Evolutionary conservation across 2,888 invertebrate genomes (phyloP).

Genomic region (Colostygia pectinataria): DNA sequence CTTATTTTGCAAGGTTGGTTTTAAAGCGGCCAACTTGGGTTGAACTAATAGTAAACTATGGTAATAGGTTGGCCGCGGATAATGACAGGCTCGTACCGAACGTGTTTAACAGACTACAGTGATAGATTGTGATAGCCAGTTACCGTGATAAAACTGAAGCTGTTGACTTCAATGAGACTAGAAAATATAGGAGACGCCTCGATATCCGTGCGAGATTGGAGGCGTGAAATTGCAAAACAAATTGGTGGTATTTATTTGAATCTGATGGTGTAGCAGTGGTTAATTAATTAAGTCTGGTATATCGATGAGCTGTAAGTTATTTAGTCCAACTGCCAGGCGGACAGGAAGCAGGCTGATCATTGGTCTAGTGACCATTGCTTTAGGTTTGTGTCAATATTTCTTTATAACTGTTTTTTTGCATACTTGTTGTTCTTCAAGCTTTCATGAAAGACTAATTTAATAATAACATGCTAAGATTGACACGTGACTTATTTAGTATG

Average conservation of each 20-base stretch:
- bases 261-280: conserved; percentile 30
- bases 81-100: conserved; percentile 37
- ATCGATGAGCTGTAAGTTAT: conserved; percentile 1
- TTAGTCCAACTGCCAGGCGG: no score
- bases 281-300: conserved; percentile 7
- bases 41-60: conserved; percentile 11
- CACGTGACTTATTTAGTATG: no score
- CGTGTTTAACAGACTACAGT: conserved; percentile 34
- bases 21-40: no score
- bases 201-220: conserved; percentile 20
- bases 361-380: no score
- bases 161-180: conserved; percentile 29
- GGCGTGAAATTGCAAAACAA: conserved; percentile 24
- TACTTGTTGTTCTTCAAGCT: no score
- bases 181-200: conserved; percentile 26
- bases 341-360: no score
- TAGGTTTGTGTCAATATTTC: no score
- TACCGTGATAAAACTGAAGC: conserved; percentile 27
- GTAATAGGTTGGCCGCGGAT: conserved; percentile 21
- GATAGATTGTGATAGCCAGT: conserved; percentile 41
- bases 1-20: no score
- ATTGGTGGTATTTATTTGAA: conserved; percentile 23
- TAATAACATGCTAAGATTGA: no score
- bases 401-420: no score
- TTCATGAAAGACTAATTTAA: no score